Conservation (phyloP, 2,797 vertebrate species). For the Esox lucius region DNA sequence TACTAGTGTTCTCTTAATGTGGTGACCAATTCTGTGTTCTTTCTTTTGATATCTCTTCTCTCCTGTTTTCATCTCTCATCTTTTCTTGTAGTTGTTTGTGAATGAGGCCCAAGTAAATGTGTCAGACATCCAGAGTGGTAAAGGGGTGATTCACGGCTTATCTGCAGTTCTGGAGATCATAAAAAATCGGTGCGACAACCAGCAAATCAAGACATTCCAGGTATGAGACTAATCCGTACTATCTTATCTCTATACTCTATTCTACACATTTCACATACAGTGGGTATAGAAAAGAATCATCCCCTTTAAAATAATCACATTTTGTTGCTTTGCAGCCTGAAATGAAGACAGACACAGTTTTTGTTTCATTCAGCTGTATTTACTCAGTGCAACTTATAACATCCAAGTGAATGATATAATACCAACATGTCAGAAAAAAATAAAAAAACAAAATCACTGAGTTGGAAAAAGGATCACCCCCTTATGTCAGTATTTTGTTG, state of each 20-base stretch:
- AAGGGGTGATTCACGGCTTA: constrained; percentile 88
- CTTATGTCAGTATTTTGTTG: too few species aligned
- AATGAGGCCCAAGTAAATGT: constrained; percentile 83
- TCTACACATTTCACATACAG: not conserved
- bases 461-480: too few species aligned
- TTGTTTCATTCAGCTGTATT: too few species aligned
- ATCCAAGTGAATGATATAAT: too few species aligned
- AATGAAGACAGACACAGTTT: too few species aligned
- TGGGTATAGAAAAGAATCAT: too few species aligned
- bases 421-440: too few species aligned
- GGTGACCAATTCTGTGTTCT: not conserved
- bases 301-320: too few species aligned
- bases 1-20: not conserved
- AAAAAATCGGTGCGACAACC: constrained; percentile 87
- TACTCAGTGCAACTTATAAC: too few species aligned
- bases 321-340: too few species aligned
- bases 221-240: constrained; percentile 39
- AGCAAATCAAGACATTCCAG: constrained; percentile 12
- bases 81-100: constrained; percentile 79
- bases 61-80: not conserved
- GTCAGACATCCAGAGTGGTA: constrained; percentile 79
- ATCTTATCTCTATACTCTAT: not conserved
- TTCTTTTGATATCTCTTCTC: constrained; percentile 3
- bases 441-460: too few species aligned
- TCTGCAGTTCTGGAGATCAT: constrained; percentile 82